Conservation (phyloP, 2,888 invertebrate genomes). For the Chymomyza caudatula region DNA sequence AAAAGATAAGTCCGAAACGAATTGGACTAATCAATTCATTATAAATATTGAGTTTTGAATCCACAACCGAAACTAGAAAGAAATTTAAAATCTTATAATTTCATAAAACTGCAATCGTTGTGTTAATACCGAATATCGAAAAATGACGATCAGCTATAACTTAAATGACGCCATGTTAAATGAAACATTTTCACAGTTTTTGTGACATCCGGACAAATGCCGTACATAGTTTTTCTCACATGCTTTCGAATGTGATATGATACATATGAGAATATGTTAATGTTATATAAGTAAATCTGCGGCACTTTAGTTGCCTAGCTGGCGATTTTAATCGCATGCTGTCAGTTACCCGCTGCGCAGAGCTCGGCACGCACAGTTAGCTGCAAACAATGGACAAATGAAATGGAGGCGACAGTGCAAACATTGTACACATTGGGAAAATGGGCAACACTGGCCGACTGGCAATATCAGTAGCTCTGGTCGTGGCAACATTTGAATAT, state of each 20-base stretch:
- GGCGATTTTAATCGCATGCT: constrained; percentile 61
- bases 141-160: neutral
- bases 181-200: neutral
- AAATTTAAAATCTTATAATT: too few species aligned
- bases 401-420: neutral
- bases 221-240: constrained; percentile 35
- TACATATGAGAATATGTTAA: neutral
- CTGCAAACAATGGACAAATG: constrained; percentile 53
- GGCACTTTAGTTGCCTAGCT: constrained; percentile 18
- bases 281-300: neutral
- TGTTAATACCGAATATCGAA: too few species aligned
- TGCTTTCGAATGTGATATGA: neutral
- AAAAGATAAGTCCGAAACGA: too few species aligned
- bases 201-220: constrained; percentile 5
- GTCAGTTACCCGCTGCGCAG: constrained; percentile 56
- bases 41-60: too few species aligned
- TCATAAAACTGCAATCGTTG: too few species aligned
- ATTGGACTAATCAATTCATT: too few species aligned
- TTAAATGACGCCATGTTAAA: neutral
- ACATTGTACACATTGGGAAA: neutral
- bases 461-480: neutral
- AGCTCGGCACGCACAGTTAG: constrained; percentile 62
- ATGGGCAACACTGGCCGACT: neutral
- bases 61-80: too few species aligned
- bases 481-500: constrained; percentile 56